Base-by-base conservation (phyloP, 1,140 invertebrate species). In the Drosophila bocki region DNA sequence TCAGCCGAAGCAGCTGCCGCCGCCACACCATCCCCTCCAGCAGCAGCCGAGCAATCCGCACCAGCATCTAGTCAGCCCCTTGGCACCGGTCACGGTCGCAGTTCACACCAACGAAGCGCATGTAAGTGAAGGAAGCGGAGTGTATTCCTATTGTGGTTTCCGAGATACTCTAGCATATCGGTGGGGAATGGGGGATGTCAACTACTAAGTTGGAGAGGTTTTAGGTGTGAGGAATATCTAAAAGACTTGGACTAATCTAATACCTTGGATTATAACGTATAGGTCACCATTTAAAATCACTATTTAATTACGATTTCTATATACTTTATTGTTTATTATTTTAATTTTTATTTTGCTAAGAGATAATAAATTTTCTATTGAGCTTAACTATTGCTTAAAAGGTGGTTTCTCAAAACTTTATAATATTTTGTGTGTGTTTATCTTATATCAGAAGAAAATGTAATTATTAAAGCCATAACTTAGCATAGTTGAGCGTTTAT, bases 101-200 rank as follows among this genome's bases (percentile, higher is more conserved):
- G 92, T 93, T 57, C 93, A 93, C 80, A 91, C 92, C 60, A 92
- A 93, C 90, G 87, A 93, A 59, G 91, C 91, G 39, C 92, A 93
- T 92, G 93, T 93, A 81, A 93, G 93, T 91, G 68, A 29, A 33
- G 50, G 48, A 32, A 33, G 9, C n/a, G 26, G 15, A 19, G 13
- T 44, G 15, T 17, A 5, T 13, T 15, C 15, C 11, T 26, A 57
- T 57, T 57, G 57, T 59, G 57, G 59, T 26, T n/a, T 44, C n/a
- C 37, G 29, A 39, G 29, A 53, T 67, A 19, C 45, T 17, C 26
- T 51, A 1, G 13, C 13, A 29, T 9, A 48, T 5, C 9, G 5
- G 9, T 26, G 19, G 17, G 11, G 7, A 8, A 2, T 6, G 7
- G 33, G 29, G 29, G 3, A 37, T 37, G 35, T 8, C 3, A 11